phyloP scores from a whole-genome alignment of 2,888 invertebrate genomes.

The Aelia acuminata region DNA sequence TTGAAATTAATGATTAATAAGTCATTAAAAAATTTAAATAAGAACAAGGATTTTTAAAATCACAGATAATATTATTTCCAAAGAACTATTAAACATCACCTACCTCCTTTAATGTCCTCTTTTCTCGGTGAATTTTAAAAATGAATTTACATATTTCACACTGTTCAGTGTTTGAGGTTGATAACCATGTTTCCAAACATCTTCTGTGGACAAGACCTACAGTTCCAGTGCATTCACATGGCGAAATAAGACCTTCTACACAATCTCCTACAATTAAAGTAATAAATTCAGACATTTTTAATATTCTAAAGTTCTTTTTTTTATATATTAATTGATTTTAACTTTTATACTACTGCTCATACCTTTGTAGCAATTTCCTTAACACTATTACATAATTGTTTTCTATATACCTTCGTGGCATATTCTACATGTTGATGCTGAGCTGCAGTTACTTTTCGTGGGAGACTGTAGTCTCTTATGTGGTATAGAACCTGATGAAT shows the following conservation, averaged over 20 bases:
- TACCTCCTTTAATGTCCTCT: constrained; percentile 59
- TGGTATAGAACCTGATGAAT: neutral
- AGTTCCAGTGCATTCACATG: constrained; percentile 74
- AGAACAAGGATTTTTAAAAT: neutral
- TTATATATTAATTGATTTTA: neutral
- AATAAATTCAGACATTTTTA: neutral
- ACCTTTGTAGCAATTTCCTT: neutral
- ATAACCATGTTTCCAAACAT: constrained; percentile 75
- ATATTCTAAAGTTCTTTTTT: neutral
- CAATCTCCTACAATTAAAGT: constrained; percentile 68
- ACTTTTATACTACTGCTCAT: neutral
- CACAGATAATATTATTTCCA: neutral
- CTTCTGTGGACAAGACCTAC: constrained; percentile 72
- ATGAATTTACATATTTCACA: constrained; percentile 74
- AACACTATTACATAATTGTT: neutral
- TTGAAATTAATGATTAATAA: neutral
- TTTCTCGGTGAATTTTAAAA: constrained; percentile 70
- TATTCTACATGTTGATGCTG: constrained; percentile 63
- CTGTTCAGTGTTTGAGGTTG: constrained; percentile 71
- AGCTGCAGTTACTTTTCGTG: constrained; percentile 61
- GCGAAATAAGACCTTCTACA: constrained; percentile 72
- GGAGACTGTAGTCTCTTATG: constrained; percentile 59
- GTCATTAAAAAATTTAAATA: neutral
- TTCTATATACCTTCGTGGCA: constrained; percentile 64
- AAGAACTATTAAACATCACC: neutral